Conservation (phyloP, 2,113 vertebrate species). For the Epinephelus fuscoguttatus region DNA sequence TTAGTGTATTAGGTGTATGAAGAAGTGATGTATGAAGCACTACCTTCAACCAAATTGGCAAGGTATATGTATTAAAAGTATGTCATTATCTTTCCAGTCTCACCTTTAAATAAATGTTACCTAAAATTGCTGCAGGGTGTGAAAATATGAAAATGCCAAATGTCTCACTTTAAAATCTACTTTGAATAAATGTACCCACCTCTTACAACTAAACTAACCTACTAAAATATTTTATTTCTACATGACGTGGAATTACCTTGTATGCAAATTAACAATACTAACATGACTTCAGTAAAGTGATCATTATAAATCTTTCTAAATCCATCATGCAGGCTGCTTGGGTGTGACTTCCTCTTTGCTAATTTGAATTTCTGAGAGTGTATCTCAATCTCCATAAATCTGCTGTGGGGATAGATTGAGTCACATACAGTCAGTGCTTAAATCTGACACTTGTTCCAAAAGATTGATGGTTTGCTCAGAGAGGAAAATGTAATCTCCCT, state of each 20-base stretch:
- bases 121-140: background rate
- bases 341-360: constrained; percentile 18
- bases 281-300: constrained; percentile 4
- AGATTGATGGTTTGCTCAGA: constrained; percentile 45
- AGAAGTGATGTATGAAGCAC: no score
- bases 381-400: constrained; percentile 38
- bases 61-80: background rate
- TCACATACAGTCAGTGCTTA: constrained; percentile 33
- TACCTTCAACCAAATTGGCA: background rate
- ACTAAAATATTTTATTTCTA: background rate
- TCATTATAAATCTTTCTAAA: background rate
- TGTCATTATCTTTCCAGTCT: background rate
- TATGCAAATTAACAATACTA: constrained; percentile 18
- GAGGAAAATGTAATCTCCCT: constrained; percentile 59
- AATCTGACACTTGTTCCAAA: constrained; percentile 47
- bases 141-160: constrained; percentile 9
- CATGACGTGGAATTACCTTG: background rate
- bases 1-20: background rate
- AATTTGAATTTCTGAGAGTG: constrained; percentile 26
- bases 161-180: background rate
- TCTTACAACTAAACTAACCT: background rate
- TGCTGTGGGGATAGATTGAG: constrained; percentile 29
- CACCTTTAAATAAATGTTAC: background rate
- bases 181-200: background rate
- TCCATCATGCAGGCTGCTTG: background rate